These are phyloP conservation scores for Anarrhichthys ocellatus DNA, from an alignment of 2,113 vertebrate genomes.

Conservation along the genomic window DNA sequence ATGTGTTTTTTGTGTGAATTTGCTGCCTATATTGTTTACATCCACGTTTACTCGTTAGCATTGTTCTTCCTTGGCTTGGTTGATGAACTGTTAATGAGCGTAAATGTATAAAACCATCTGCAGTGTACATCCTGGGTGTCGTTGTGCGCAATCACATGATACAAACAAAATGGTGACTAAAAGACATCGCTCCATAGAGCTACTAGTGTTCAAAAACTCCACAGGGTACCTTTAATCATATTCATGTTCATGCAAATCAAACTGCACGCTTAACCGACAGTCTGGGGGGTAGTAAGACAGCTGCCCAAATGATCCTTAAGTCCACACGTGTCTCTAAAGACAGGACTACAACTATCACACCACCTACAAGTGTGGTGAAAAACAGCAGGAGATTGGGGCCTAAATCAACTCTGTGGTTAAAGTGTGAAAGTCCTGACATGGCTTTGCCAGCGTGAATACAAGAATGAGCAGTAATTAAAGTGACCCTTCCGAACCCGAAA, in stretches of 20 bases:
- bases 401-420: constrained; percentile 13
- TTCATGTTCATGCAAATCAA: background rate
- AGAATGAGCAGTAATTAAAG: constrained; percentile 23
- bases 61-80: background rate
- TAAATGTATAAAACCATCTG: background rate
- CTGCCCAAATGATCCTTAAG: background rate
- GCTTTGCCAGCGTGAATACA: constrained; percentile 16
- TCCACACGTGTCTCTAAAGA: background rate
- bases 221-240: background rate
- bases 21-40: background rate
- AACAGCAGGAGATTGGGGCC: constrained; percentile 3
- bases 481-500: background rate
- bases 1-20: background rate
- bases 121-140: background rate
- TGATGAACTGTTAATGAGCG: background rate
- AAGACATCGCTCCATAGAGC: background rate
- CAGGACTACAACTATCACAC: background rate
- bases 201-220: background rate
- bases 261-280: too few species aligned
- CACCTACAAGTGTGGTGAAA: background rate
- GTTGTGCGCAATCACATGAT: background rate
- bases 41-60: background rate
- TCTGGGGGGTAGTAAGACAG: background rate
- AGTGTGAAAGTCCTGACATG: constrained; percentile 12
- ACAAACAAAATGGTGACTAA: background rate